phyloP scores from a whole-genome alignment of 2,113 vertebrate species.

The Dissostichus mawsoni region DNA sequence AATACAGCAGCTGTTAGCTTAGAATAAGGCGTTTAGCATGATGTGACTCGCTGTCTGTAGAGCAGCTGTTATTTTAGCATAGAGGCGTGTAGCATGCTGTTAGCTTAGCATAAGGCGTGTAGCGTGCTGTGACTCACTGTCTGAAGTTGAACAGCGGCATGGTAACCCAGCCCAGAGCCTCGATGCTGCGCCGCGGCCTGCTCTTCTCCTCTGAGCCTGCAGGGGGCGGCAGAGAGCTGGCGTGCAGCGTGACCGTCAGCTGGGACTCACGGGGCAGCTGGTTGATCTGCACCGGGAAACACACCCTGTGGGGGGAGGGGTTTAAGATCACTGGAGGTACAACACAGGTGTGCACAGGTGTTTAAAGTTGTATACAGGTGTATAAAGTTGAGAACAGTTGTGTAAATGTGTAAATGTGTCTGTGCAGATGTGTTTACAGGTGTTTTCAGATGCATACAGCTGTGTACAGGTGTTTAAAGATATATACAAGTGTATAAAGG shows the following conservation, averaged over 20 bases:
- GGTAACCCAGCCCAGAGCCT: constrained; percentile 96
- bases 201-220: constrained; percentile 89
- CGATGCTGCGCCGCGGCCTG: constrained; percentile 88
- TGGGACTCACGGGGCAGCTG: constrained; percentile 93
- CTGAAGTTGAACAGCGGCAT: constrained; percentile 98
- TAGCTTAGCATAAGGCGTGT: too few relatives aligned
- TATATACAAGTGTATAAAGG: neutral
- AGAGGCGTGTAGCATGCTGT: too few relatives aligned
- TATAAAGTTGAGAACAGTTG: neutral
- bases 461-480: neutral
- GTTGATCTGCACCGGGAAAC: constrained; percentile 85
- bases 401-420: neutral
- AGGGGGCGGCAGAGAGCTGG: constrained; percentile 88
- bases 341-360: too few relatives aligned
- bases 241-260: constrained; percentile 91
- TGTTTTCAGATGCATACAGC: too few relatives aligned
- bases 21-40: neutral
- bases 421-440: too few relatives aligned
- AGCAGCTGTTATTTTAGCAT: too few relatives aligned
- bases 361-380: too few relatives aligned
- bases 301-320: constrained; percentile 67
- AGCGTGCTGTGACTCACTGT: constrained; percentile 86
- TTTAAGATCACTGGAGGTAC: too few relatives aligned
- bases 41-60: constrained; percentile 83
- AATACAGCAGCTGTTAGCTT: too few relatives aligned